Evolutionary conservation across 2,797 vertebrate species (phyloP).

Genomic region (Buphagus erythrorhynchus): DNA sequence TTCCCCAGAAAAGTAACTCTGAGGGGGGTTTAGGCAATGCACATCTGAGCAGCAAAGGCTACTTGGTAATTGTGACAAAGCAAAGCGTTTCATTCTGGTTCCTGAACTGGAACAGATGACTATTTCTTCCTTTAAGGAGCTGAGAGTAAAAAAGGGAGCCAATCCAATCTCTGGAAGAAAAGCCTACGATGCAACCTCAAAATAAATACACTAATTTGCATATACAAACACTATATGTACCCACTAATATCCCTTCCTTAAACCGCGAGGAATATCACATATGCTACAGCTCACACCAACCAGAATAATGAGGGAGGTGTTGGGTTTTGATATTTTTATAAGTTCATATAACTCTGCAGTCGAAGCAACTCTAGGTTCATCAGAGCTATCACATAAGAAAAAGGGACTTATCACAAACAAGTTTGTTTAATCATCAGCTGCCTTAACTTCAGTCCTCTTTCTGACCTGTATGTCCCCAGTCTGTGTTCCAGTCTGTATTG

Average conservation of each 20-base stretch:
- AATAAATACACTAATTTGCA: constrained; percentile 39
- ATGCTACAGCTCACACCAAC: constrained; percentile 40
- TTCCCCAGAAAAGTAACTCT: neutral
- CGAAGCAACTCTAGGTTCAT: constrained; percentile 22
- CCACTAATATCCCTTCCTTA: constrained; percentile 33
- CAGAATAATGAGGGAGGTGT: constrained; percentile 42
- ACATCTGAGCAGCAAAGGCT: neutral
- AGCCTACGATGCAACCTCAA: neutral
- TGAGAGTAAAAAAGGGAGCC: neutral
- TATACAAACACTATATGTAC: neutral
- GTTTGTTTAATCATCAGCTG: neutral
- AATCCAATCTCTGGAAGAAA: neutral
- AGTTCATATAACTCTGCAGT: constrained; percentile 9
- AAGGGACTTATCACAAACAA: neutral
- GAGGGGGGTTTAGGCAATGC: neutral
- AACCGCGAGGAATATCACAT: neutral
- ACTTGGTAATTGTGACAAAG: neutral
- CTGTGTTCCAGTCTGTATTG: neutral
- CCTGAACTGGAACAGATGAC: neutral
- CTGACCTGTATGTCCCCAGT: neutral
- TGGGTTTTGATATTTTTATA: constrained; percentile 33
- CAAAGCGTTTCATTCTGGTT: neutral
- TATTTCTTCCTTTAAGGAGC: neutral
- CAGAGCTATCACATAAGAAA: neutral
- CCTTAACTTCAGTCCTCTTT: neutral